Evolutionary conservation across 92 coral and sea anemone species (phyloP).

Genomic region (Epizoanthus ramosus): DNA sequence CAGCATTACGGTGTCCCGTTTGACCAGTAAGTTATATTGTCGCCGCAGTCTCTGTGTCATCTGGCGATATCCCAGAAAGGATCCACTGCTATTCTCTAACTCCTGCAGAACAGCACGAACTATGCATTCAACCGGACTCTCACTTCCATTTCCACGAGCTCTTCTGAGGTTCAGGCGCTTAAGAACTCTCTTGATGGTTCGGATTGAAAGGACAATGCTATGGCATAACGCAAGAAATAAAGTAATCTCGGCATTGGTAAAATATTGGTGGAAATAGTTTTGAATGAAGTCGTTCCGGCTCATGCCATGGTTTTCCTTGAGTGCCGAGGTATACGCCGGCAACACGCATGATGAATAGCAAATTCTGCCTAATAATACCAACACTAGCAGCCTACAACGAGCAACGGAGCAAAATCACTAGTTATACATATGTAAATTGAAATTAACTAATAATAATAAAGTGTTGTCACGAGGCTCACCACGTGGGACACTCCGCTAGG

Average conservation of each 20-base stretch:
- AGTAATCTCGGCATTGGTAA: slow-evolving; percentile 40
- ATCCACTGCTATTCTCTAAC: slow-evolving; percentile 34
- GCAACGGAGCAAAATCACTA: slow-evolving; percentile 30
- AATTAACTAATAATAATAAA: slow-evolving; percentile 20
- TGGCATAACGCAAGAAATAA: slow-evolving; percentile 49
- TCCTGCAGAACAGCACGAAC: slow-evolving; percentile 39
- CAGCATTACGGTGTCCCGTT: slow-evolving; percentile 42
- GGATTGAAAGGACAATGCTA: slow-evolving; percentile 36
- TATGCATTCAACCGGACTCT: slow-evolving; percentile 35
- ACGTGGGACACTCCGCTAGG: slow-evolving; percentile 36
- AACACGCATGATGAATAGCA: slow-evolving; percentile 34
- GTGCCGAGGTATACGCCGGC: slow-evolving; percentile 38
- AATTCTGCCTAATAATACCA: slow-evolving; percentile 42
- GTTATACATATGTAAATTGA: slow-evolving; percentile 23
- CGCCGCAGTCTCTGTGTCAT: slow-evolving; percentile 44
- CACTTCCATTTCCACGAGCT: slow-evolving; percentile 39
- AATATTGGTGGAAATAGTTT: slow-evolving; percentile 34
- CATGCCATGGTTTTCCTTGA: slow-evolving; percentile 34
- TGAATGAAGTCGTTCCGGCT: slow-evolving; percentile 36
- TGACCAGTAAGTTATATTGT: slow-evolving; percentile 34
- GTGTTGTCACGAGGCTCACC: slow-evolving; percentile 1
- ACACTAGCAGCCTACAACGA: slow-evolving; percentile 36
- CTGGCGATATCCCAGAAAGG: slow-evolving; percentile 54
- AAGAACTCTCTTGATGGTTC: slow-evolving; percentile 34
- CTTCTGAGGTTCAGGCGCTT: slow-evolving; percentile 19